These are phyloP conservation scores for Ormyrus rosae DNA, from an alignment of 2,888 invertebrate genomes.

Conservation along the genomic window DNA sequence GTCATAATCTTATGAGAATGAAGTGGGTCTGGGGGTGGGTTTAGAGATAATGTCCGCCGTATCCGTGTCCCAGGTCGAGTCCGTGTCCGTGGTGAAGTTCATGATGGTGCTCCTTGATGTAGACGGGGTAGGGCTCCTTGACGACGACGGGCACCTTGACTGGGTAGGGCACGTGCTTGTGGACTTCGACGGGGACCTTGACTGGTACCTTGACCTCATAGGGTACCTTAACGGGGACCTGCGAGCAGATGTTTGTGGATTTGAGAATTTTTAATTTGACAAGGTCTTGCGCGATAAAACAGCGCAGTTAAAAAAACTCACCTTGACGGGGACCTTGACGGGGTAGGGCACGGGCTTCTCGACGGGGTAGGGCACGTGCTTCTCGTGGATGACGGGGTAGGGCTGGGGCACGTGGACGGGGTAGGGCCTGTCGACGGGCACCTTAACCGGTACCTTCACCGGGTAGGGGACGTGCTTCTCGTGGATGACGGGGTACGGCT, in stretches of 20 bases:
- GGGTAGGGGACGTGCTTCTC: constrained; percentile 68
- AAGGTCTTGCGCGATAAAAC: too few species aligned
- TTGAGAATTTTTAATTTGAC: too few species aligned
- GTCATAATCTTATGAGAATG: constrained; percentile 19
- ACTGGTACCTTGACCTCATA: constrained; percentile 69
- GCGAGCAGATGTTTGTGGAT: background rate
- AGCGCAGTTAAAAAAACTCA: background rate
- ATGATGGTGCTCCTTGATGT: constrained; percentile 64
- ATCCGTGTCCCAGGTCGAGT: constrained; percentile 9
- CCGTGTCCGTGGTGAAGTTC: constrained; percentile 22
- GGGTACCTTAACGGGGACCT: constrained; percentile 68
- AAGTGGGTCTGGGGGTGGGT: too few species aligned
- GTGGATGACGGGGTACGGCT: constrained; percentile 70
- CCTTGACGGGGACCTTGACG: constrained; percentile 68
- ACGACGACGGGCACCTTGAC: constrained; percentile 68
- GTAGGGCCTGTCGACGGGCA: constrained; percentile 68
- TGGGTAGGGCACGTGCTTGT: constrained; percentile 68
- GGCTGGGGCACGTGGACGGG: constrained; percentile 71
- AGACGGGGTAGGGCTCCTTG: constrained; percentile 66
- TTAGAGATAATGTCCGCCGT: constrained; percentile 18
- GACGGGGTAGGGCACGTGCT: constrained; percentile 69
- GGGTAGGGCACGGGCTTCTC: constrained; percentile 68
- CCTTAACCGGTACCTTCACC: constrained; percentile 68
- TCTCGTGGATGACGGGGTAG: constrained; percentile 70
- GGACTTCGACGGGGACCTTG: constrained; percentile 67